Evolutionary conservation across 2,888 invertebrate genomes (phyloP), one percentile per base, ranked within the genome.

Genomic region (Hirtodrosophila confusa): DNA sequence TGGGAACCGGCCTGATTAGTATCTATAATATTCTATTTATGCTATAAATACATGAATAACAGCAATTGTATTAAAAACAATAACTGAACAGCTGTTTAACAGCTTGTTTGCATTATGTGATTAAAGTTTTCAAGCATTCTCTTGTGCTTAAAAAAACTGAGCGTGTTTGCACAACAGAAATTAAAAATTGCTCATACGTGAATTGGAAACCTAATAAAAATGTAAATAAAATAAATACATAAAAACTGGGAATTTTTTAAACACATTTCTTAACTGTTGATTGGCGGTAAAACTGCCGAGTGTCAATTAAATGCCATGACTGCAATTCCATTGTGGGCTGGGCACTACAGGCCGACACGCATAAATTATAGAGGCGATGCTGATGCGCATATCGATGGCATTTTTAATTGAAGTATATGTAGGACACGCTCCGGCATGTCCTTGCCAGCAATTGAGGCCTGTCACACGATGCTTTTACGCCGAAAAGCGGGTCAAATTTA

Each of bases 351-450:
- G 44, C 27, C 36, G 54, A 37, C 4, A 11, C 51, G 74, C 69
- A 75, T 82, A 75, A 82, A 78, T 85, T 75, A 78, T 85, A 65
- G 51, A 77, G 45, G 61, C 64, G 44, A 17, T 58, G 68, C 41
- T 51, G 78, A 49, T 47, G 60, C 58, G 62, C 69, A 71, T 79
- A 85, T 83, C 79, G 88, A 76, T 87, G 79, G 76, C 56, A 74
- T 73, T 82, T 80, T 78, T 69, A 87, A 83, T 87, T 75, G 83
- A 85, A 85, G 56, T 61, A 40, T 51, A 45, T 9, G 23, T 45
- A 8, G 8, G 11, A 17, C 50, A 12, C 8, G 9, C 10, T 8
- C 49, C 9, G 6, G 12, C 23, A 43, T 12, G 47, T 31, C 31
- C 54, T 17, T 55, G 61, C 11, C 37, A 44, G 37, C 37, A 39